Conservation (phyloP, 2,113 vertebrate genomes). For the Laterallus jamaicensis region DNA sequence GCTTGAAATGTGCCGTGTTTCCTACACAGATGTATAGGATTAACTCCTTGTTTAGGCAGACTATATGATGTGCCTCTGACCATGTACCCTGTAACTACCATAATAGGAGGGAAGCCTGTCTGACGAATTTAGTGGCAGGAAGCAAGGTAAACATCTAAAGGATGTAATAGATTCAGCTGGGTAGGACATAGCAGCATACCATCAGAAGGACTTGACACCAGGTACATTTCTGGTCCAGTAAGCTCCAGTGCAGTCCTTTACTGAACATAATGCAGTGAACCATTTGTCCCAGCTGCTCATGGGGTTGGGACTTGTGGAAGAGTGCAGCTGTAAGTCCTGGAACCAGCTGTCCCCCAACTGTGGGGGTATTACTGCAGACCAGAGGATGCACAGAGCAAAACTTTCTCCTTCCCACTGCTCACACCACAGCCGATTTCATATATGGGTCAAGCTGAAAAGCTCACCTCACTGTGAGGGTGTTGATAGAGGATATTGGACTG, state of each 20-base stretch:
- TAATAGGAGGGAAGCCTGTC: conserved; percentile 47
- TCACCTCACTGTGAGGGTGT: neutral
- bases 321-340: neutral
- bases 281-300: neutral
- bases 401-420: neutral
- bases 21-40: neutral
- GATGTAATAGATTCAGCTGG: conserved; percentile 34
- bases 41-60: neutral
- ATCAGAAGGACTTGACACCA: neutral
- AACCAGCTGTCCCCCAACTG: neutral
- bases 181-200: neutral
- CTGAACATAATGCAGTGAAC: neutral
- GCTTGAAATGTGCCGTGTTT: neutral
- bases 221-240: neutral
- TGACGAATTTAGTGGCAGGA: conserved; percentile 26
- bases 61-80: conserved; percentile 1
- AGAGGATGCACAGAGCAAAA: neutral
- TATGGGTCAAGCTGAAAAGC: neutral
- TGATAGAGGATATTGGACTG: neutral
- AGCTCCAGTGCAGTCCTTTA: neutral
- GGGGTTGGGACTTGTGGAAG: neutral
- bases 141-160: conserved; percentile 47
- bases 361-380: neutral
- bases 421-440: neutral
- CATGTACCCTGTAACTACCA: neutral